Base-by-base conservation (phyloP, 2,113 vertebrate species). In the Collichthys lucidus region DNA sequence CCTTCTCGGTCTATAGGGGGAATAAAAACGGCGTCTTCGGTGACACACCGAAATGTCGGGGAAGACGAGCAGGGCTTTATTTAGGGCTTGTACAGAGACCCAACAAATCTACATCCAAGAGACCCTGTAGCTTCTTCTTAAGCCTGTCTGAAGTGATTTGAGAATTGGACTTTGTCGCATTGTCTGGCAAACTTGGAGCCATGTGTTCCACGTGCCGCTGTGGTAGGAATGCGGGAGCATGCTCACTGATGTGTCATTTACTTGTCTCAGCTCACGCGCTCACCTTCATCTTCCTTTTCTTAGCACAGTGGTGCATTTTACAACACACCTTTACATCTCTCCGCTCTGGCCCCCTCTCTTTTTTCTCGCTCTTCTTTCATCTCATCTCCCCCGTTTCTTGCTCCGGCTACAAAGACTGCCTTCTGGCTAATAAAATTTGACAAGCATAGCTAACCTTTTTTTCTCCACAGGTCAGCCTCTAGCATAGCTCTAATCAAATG, bases 381-480 rank as follows among this genome's bases (percentile, higher is more conserved):
- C 88, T 92, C 88, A 20, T 86, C 85, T 60, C 63, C 4, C 4
- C 24, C 14, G 17, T 74, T 80, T 64, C 83, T 82, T 55, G 83
- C 87, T 68, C 44, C 14, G 6, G 80, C 83, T 74, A 88, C 85
- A 86, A 87, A 87, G 82, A 84, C 44, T 65, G 88, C 82, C 89
- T 90, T 63, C 70, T 50, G 75, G 83, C 89, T 93, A 94, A 94
- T 93, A 85, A 85, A 89, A 86, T 92, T 90, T 94, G 93, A 94
- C 93, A 93, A 90, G 90, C 92, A 89, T 89, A 89, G 90, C 89
- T 85, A 93, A 92, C 90, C 92, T 92, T 92, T 91, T 29, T 91
- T 88, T 87, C 85, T 91, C 86, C 86, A 88, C 92, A 92, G 93
- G 93, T 94, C 93, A 91, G 89, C 76, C 61, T 65, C 82, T 78